These are phyloP conservation scores for Zaprionus vittiger DNA, from an alignment of 1,140 invertebrate genomes.

Conservation along the genomic window DNA sequence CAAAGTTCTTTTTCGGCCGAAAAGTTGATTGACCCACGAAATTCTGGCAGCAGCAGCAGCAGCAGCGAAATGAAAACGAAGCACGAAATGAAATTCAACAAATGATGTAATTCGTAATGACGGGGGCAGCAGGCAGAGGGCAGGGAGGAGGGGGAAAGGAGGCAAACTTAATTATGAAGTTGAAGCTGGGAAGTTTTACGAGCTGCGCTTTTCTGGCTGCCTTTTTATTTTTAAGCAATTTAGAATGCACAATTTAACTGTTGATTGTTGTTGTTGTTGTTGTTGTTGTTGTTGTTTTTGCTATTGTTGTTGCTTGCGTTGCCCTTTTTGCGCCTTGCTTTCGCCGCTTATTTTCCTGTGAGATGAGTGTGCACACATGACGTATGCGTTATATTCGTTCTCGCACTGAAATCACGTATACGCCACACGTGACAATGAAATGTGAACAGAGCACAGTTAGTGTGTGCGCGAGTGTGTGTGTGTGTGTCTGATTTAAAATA, in stretches of 20 bases:
- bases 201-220: not conserved
- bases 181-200: not conserved
- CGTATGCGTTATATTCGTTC: constrained; percentile 35
- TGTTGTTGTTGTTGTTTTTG: not conserved
- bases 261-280: not conserved
- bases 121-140: too few relatives aligned
- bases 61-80: constrained; percentile 54
- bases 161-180: constrained; percentile 15
- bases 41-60: constrained; percentile 33
- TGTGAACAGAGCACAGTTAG: constrained; percentile 3
- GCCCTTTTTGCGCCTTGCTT: not conserved
- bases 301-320: not conserved
- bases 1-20: constrained; percentile 59
- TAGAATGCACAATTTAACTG: constrained; percentile 20
- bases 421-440: constrained; percentile 49
- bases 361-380: constrained; percentile 47
- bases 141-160: too few relatives aligned
- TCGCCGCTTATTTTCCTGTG: not conserved
- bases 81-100: constrained; percentile 20
- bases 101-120: constrained; percentile 53
- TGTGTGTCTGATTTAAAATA: constrained; percentile 7
- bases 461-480: constrained; percentile 1
- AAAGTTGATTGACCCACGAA: constrained; percentile 78
- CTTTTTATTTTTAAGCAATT: constrained; percentile 3
- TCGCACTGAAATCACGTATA: constrained; percentile 43